Evolutionary conservation across 2,888 invertebrate genomes (phyloP).

Genomic region (Hypomecis punctinalis): DNA sequence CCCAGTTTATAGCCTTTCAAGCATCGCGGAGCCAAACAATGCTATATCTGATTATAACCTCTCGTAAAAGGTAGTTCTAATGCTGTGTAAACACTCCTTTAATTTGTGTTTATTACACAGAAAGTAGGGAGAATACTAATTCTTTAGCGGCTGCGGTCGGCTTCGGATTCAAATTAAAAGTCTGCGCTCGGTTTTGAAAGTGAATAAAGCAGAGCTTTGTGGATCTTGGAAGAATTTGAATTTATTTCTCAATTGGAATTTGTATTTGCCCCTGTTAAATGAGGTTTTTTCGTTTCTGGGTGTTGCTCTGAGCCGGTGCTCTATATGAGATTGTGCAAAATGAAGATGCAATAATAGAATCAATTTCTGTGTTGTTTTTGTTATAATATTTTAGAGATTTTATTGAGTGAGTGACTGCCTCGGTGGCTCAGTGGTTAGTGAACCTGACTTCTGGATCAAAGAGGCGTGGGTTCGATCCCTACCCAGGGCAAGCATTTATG

Average conservation of each 20-base stretch:
- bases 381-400: too few relatives aligned
- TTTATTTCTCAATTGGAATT: conserved; percentile 16
- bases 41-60: conserved; percentile 27
- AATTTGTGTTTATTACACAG: conserved; percentile 36
- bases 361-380: too few relatives aligned
- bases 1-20: conserved; percentile 47
- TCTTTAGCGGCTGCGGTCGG: conserved; percentile 19
- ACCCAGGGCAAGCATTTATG: too few relatives aligned
- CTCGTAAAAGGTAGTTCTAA: conserved; percentile 28
- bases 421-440: too few relatives aligned
- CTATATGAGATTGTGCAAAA: too few relatives aligned
- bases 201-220: conserved; percentile 27
- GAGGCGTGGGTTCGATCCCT: too few relatives aligned
- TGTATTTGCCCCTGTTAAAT: conserved; percentile 15
- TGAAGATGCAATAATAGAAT: too few relatives aligned
- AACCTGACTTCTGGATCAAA: too few relatives aligned
- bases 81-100: conserved; percentile 32
- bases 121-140: conserved; percentile 31
- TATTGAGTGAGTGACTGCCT: too few relatives aligned
- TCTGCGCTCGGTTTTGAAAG: conserved; percentile 22
- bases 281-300: conserved; percentile 41
- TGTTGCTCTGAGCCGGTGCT: conserved; percentile 24
- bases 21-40: conserved; percentile 46
- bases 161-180: conserved; percentile 30
- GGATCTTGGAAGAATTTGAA: conserved; percentile 26